A percentile compares a stretch with the other conserved stretches of the same genome.
Conservation (phyloP, 2,113 vertebrate species). For the Tetrax tetrax region DNA sequence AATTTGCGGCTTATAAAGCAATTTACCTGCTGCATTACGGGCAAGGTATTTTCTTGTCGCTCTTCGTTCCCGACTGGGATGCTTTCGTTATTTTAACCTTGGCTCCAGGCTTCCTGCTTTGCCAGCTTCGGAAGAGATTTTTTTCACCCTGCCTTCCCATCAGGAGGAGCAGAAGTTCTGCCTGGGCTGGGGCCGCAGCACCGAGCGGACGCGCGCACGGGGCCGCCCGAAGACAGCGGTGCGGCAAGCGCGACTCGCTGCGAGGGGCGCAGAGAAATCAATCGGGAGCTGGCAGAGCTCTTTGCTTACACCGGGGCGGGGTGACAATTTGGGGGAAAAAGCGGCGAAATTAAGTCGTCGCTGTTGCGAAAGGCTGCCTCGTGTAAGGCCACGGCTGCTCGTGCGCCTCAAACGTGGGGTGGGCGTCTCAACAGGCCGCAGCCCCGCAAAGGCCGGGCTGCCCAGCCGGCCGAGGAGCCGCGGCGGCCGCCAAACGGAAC, state of each 20-base stretch:
- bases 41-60: slow-evolving; percentile 26
- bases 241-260: background rate
- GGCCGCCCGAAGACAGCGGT: background rate
- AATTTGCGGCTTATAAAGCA: slow-evolving; percentile 5
- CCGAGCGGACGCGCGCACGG: background rate
- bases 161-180: slow-evolving; percentile 9
- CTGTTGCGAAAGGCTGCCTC: background rate
- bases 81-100: slow-evolving; percentile 55
- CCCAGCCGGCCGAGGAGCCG: too few relatives aligned
- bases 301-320: background rate
- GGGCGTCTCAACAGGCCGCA: too few relatives aligned
- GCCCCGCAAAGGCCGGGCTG: background rate
- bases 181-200: slow-evolving; percentile 21
- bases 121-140: slow-evolving; percentile 72
- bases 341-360: too few relatives aligned
- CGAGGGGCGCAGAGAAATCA: background rate
- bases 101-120: slow-evolving; percentile 72
- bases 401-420: background rate
- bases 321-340: background rate
- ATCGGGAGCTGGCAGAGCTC: background rate
- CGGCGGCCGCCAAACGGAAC: background rate
- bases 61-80: slow-evolving; percentile 32
- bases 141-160: slow-evolving; percentile 27
- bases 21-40: slow-evolving; percentile 55
- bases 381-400: background rate